phyloP scores from a whole-genome alignment of 2,888 invertebrate genomes.

The Conchocele bisecta region DNA sequence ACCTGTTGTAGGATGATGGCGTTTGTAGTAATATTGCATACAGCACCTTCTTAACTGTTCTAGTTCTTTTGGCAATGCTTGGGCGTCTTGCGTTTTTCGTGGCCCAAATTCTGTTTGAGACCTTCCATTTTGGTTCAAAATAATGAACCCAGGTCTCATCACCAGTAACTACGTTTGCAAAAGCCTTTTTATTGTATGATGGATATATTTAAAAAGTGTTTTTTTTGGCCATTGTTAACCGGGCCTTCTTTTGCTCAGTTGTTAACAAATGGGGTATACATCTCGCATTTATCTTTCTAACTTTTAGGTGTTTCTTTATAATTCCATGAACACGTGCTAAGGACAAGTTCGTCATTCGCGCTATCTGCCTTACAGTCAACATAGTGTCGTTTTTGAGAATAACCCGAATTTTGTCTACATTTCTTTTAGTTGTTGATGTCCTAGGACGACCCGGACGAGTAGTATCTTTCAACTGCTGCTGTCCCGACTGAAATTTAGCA shows the following conservation, averaged over 20 bases:
- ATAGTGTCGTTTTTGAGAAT: background rate
- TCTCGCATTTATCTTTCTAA: background rate
- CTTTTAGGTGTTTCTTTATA: constrained; percentile 16
- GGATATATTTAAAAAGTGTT: background rate
- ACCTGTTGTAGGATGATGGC: no score
- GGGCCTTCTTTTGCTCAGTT: background rate
- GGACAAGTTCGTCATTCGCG: constrained; percentile 18
- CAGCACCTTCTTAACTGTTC: constrained; percentile 25
- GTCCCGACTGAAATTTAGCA: constrained; percentile 12
- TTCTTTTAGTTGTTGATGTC: constrained; percentile 6
- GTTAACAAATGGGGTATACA: constrained; percentile 1
- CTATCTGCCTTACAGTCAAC: constrained; percentile 18
- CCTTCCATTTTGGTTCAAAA: no score
- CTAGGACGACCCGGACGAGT: constrained; percentile 14
- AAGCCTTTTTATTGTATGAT: constrained; percentile 7
- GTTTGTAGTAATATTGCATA: no score
- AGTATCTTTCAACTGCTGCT: constrained; percentile 25
- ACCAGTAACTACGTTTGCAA: no score
- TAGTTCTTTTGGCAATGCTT: constrained; percentile 17
- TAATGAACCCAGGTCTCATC: no score
- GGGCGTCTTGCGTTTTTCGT: background rate
- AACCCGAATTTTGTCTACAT: background rate
- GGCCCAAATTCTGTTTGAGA: constrained; percentile 11
- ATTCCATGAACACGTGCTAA: constrained; percentile 16
- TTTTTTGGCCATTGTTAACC: background rate